Evolutionary conservation across 2,113 vertebrate species (phyloP).

Genomic region (Hippocampus abdominalis): DNA sequence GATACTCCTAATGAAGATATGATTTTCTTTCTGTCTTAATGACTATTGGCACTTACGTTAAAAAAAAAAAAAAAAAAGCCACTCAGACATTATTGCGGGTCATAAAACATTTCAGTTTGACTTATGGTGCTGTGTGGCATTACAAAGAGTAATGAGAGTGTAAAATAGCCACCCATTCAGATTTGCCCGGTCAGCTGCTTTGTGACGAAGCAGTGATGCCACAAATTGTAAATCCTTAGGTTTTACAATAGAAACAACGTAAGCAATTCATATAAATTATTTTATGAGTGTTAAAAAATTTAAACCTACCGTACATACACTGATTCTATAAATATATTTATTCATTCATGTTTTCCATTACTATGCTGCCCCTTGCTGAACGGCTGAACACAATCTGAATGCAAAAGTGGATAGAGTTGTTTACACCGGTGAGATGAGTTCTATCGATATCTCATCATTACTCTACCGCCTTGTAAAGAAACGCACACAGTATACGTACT

Average conservation of each 20-base stretch:
- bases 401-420: neutral
- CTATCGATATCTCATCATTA: neutral
- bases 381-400: conserved; percentile 1
- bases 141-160: conserved; percentile 49
- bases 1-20: neutral
- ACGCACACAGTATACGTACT: conserved; percentile 7
- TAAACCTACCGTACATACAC: neutral
- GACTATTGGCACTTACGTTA: conserved; percentile 44
- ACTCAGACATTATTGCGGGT: conserved; percentile 35
- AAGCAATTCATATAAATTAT: neutral
- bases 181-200: conserved; percentile 38
- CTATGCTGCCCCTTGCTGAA: neutral
- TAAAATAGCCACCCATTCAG: conserved; percentile 45
- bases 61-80: conserved; percentile 35
- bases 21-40: conserved; percentile 20
- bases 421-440: conserved; percentile 17
- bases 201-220: conserved; percentile 33
- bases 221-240: conserved; percentile 19
- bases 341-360: neutral
- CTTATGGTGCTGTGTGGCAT: conserved; percentile 49
- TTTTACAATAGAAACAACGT: neutral
- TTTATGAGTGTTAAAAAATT: neutral
- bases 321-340: neutral
- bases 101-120: conserved; percentile 9
- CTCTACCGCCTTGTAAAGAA: conserved; percentile 1